Percentiles rank a stretch among this genome's conserved stretches.
Conservation (phyloP, 2,888 invertebrate species). For the Cosmia pyralina region DNA sequence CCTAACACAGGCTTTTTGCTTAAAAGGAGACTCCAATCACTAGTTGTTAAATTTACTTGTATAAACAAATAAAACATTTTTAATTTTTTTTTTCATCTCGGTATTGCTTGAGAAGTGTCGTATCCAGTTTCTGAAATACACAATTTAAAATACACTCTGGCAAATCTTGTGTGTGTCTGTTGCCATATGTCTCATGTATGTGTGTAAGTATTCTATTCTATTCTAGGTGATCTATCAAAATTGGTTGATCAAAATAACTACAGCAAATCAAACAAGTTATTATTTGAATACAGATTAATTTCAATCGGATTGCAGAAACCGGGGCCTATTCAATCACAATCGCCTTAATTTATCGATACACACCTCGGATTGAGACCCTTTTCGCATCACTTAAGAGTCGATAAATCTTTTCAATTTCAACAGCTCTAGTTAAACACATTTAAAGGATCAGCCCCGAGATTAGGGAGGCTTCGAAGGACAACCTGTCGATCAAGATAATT, state of each 20-base stretch:
- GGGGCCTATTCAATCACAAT: constrained; percentile 7
- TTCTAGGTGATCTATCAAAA: background rate
- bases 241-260: background rate
- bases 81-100: no score
- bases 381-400: constrained; percentile 38
- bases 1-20: no score
- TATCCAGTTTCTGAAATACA: background rate
- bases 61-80: no score
- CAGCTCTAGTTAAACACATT: constrained; percentile 42
- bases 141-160: background rate
- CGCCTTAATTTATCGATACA: constrained; percentile 30
- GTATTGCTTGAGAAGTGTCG: background rate
- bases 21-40: no score
- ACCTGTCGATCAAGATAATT: constrained; percentile 45
- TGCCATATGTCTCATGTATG: background rate
- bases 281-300: background rate
- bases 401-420: constrained; percentile 53
- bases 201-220: background rate
- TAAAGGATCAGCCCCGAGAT: constrained; percentile 34
- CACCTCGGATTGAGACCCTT: constrained; percentile 28
- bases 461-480: constrained; percentile 30
- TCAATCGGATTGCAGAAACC: background rate
- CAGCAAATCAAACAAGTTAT: background rate
- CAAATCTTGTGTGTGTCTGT: background rate
- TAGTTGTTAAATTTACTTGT: no score